These are phyloP conservation scores for Rhabdornis inornatus DNA, from an alignment of 2,113 vertebrate genomes.

Conservation along the genomic window DNA sequence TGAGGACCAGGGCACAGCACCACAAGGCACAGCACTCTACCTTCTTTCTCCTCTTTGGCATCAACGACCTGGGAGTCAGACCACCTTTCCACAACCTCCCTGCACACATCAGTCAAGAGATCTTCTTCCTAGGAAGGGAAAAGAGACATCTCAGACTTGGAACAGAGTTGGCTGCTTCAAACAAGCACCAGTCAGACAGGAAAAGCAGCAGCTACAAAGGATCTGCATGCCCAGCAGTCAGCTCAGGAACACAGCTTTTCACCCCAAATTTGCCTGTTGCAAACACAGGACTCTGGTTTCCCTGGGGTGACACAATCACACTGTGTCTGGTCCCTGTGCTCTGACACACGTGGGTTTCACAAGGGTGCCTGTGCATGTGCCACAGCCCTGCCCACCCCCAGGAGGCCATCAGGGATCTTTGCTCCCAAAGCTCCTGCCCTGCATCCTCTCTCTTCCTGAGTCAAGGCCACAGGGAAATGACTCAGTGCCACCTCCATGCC, in stretches of 20 bases:
- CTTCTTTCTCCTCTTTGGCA: conserved; percentile 73
- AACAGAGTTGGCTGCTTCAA: neutral
- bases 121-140: conserved; percentile 85
- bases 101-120: conserved; percentile 82
- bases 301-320: neutral
- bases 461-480: neutral
- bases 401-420: fast-evolving
- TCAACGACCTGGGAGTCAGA: conserved; percentile 71
- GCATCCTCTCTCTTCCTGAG: neutral
- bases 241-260: neutral
- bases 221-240: neutral
- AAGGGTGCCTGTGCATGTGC: fast-evolving
- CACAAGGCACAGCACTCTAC: conserved; percentile 37
- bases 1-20: neutral
- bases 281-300: neutral
- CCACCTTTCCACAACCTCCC: conserved; percentile 89
- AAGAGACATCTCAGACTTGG: neutral
- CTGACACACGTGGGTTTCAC: neutral
- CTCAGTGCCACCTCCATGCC: neutral
- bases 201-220: neutral
- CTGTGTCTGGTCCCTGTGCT: fast-evolving
- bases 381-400: neutral
- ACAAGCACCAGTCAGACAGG: neutral
- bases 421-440: neutral
- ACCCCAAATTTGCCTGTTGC: fast-evolving